Conservation (phyloP, 1,140 invertebrate genomes). For the Gerris buenoi region DNA sequence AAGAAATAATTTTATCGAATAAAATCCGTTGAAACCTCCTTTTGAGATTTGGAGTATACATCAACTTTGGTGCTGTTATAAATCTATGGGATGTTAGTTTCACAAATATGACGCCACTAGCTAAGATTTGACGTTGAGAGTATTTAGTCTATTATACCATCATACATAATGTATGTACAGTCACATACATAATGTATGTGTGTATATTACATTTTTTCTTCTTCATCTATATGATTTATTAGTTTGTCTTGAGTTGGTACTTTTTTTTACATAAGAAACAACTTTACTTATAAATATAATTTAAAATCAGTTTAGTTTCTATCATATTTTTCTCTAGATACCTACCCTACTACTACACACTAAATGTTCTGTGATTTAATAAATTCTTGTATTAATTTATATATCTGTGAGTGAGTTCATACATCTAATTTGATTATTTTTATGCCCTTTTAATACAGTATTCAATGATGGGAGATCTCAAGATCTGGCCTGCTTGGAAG, state of each 20-base stretch:
- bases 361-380: not conserved
- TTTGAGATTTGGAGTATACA: not conserved
- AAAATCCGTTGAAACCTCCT: not conserved
- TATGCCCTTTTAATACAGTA: conserved; percentile 36
- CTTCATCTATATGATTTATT: too few relatives aligned
- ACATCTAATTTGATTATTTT: not conserved
- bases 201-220: too few relatives aligned
- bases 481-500: conserved; percentile 69
- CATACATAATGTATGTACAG: too few relatives aligned
- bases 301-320: not conserved
- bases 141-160: not conserved
- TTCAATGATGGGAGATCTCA: conserved; percentile 78
- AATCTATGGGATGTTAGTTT: not conserved
- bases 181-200: too few relatives aligned
- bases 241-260: too few relatives aligned
- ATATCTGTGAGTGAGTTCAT: too few relatives aligned
- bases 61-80: not conserved
- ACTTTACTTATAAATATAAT: not conserved
- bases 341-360: not conserved
- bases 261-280: not conserved
- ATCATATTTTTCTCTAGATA: not conserved
- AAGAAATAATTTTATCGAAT: not conserved
- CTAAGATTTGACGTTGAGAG: not conserved
- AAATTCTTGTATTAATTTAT: not conserved
- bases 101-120: not conserved